Evolutionary conservation across 1,140 invertebrate genomes (phyloP), one percentile per base, ranked within the genome.

Genomic region (Lysiphlebus fabarum): DNA sequence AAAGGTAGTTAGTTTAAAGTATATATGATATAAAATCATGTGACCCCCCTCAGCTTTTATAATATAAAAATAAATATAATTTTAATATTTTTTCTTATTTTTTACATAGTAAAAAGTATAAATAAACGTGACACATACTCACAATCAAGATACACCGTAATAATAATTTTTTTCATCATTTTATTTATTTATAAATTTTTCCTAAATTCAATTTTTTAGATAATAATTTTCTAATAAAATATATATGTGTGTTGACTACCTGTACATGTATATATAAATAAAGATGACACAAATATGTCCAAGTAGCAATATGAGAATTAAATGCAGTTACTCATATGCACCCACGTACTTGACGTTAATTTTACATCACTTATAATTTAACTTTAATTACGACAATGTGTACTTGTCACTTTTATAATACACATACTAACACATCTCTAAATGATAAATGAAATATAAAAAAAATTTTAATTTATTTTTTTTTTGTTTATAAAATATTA

Each of bases 321-420:
- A n/a, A n/a, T n/a, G n/a, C n/a, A 50, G 49, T 61, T 55, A 61
- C 42, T 53, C 59, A 59, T 65, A 61, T 54, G 17, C 57, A 55
- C 61, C 49, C 58, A 47, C 56, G 44, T 17, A 38, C 26, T 14
- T n/a, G 1, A 12, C 37, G 34, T 38, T 36, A 51, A 26, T 26
- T 42, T 34, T 43, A 44, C 44, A 57, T 47, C 43, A 44, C 62
- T 69, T 67, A 67, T 55, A 68, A 62, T 62, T 59, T 41, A 37
- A 33, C 54, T 57, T 69, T 66, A 69, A 71, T 71, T 61, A 66
- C 69, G 53, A 68, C 66, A 68, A 68, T 66, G 57, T 60, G 51
- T 57, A 56, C 57, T 50, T 8, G 26, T 11, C 50, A 26, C 40
- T 12, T 56, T 26, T 40, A n/a, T 50, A 49, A 26, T n/a, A 33